Conservation (phyloP, 1,140 invertebrate species). For the Drosophila paulistorum region DNA sequence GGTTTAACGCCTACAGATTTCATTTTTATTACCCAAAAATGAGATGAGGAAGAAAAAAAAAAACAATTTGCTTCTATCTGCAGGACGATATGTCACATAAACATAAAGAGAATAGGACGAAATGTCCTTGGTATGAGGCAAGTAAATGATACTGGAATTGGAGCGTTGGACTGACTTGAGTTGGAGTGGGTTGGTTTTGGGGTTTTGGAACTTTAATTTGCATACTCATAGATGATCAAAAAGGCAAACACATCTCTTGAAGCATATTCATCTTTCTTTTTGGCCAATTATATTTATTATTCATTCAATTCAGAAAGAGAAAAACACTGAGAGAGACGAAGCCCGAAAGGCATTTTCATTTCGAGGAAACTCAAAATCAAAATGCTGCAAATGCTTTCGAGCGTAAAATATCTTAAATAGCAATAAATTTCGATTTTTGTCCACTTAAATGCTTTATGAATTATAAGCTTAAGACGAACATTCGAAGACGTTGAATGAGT, state of each 20-base stretch:
- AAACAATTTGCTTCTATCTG: conserved; percentile 81
- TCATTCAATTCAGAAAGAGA: conserved; percentile 30
- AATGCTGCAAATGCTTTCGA: conserved; percentile 31
- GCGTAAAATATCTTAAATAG: conserved; percentile 78
- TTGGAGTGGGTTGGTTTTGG: conserved; percentile 14
- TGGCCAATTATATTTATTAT: conserved; percentile 63
- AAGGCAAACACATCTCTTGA: conserved; percentile 4
- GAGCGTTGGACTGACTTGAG: not conserved
- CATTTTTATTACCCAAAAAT: conserved; percentile 30
- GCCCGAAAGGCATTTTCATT: conserved; percentile 47
- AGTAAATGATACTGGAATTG: not conserved
- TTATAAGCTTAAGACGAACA: conserved; percentile 77
- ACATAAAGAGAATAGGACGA: conserved; percentile 6
- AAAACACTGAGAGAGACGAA: not conserved
- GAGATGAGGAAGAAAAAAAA: conserved; percentile 15
- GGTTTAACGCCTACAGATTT: conserved; percentile 43
- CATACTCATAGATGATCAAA: conserved; percentile 31
- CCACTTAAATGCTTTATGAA: conserved; percentile 82
- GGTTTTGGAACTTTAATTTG: conserved; percentile 39
- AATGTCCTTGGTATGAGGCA: not conserved
- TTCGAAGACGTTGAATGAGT: conserved; percentile 16
- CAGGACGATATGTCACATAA: conserved; percentile 70
- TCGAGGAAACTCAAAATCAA: conserved; percentile 34
- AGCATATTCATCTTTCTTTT: conserved; percentile 36
- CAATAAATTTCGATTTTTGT: conserved; percentile 83